These are phyloP conservation scores for Acanthosepion esculentum DNA, from an alignment of 2,888 invertebrate species.

Conservation along the genomic window DNA sequence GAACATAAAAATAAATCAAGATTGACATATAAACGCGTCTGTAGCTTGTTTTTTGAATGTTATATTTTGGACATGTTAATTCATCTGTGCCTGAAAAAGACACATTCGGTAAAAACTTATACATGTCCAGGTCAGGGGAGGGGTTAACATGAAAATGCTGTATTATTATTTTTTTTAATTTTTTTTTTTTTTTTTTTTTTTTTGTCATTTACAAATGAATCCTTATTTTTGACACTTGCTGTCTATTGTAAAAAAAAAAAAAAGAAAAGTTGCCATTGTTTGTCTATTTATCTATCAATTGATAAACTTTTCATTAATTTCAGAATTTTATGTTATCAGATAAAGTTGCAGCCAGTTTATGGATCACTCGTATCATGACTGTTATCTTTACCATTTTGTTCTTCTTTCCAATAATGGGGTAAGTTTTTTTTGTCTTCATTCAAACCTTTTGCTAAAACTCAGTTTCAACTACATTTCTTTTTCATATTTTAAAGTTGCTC, in stretches of 20 bases:
- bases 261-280: not conserved
- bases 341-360: conserved; percentile 90
- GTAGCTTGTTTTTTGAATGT: too few relatives aligned
- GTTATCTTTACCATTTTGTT: conserved; percentile 89
- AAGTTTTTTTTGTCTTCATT: conserved; percentile 74
- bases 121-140: too few relatives aligned
- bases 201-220: not conserved
- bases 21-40: too few relatives aligned
- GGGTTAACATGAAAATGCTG: too few relatives aligned
- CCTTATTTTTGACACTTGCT: too few relatives aligned
- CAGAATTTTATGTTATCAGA: conserved; percentile 81
- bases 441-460: not conserved
- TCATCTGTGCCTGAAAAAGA: too few relatives aligned
- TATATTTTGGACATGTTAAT: too few relatives aligned
- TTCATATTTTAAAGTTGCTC: not conserved
- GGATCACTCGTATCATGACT: conserved; percentile 89
- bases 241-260: too few relatives aligned
- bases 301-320: conserved; percentile 53
- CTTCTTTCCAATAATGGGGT: conserved; percentile 91
- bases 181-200: not conserved
- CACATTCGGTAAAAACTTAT: too few relatives aligned
- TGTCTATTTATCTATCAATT: not conserved
- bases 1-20: too few relatives aligned
- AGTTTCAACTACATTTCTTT: not conserved
- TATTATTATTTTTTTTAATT: too few relatives aligned